These are phyloP conservation scores for Iguana delicatissima DNA, from an alignment of 2,797 vertebrate species.

Conservation along the genomic window DNA sequence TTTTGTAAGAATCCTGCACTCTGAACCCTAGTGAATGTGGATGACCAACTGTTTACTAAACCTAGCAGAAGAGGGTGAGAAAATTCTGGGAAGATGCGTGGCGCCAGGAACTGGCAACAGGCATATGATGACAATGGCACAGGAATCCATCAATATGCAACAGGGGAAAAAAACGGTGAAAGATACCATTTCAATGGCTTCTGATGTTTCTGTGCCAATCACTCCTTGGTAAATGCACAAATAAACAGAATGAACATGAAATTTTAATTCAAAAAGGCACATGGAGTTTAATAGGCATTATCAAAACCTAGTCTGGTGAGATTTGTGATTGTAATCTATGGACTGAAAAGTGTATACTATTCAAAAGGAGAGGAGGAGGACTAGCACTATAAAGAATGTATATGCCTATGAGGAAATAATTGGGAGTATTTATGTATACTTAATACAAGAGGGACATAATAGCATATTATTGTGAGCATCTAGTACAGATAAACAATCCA, in stretches of 20 bases:
- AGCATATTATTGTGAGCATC: not conserved
- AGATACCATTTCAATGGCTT: not conserved
- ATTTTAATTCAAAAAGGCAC: not conserved
- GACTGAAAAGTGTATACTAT: not conserved
- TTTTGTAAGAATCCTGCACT: too few species aligned
- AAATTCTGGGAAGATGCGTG: not conserved
- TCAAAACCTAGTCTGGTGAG: not conserved
- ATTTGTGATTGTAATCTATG: not conserved
- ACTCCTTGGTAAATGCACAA: not conserved
- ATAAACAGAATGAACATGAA: not conserved
- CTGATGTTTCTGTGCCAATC: not conserved
- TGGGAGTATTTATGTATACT: not conserved
- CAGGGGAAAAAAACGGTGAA: too few species aligned
- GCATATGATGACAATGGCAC: too few species aligned
- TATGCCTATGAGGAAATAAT: not conserved
- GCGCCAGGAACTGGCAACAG: too few species aligned
- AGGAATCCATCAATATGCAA: not conserved
- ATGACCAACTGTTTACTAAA: not conserved
- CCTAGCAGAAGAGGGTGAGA: not conserved
- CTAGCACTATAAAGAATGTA: not conserved
- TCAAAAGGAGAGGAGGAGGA: not conserved
- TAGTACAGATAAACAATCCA: not conserved
- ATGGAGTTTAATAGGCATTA: not conserved
- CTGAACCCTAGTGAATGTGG: too few species aligned
- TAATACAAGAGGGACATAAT: not conserved